A percentile compares a stretch with the other conserved stretches of the same genome.
phyloP scores from a whole-genome alignment of 2,888 invertebrate genomes.

The Pollenia labialis region DNA sequence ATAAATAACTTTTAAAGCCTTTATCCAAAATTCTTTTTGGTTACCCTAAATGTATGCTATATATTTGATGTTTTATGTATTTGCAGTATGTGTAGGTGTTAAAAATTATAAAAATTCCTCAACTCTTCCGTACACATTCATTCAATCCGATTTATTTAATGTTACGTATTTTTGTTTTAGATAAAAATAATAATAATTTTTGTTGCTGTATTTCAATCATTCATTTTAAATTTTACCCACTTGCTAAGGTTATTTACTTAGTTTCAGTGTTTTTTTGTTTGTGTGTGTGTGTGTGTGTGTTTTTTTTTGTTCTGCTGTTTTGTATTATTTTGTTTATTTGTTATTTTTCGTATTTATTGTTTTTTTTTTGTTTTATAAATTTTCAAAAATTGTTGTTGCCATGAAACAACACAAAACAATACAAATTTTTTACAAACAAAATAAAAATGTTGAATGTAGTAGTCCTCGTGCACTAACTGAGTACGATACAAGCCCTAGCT shows the following conservation, averaged over 20 bases:
- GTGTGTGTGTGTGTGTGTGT: conserved; percentile 2
- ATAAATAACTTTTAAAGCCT: too few species aligned
- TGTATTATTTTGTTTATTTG: conserved; percentile 63
- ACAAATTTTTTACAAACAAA: conserved; percentile 68
- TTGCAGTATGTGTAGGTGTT: conserved; percentile 13
- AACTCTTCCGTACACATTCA: conserved; percentile 12
- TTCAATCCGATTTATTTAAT: conserved; percentile 59
- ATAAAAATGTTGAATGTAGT: conserved; percentile 9
- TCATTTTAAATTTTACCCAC: conserved; percentile 67
- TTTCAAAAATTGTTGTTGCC: conserved; percentile 63
- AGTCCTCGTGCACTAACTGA: conserved; percentile 13
- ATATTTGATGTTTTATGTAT: neutral
- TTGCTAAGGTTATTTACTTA: conserved; percentile 69
- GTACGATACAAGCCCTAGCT: neutral
- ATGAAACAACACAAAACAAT: conserved; percentile 71
- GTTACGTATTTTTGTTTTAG: conserved; percentile 50
- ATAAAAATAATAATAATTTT: conserved; percentile 45
- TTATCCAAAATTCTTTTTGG: too few species aligned
- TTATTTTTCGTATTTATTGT: conserved; percentile 44
- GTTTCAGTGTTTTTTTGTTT: conserved; percentile 46
- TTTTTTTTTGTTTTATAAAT: conserved; percentile 54
- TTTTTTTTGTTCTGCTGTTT: conserved; percentile 20
- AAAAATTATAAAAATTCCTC: conserved; percentile 47
- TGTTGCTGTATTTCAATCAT: conserved; percentile 57
- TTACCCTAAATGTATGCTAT: conserved; percentile 46